These are phyloP conservation scores for Spongilla lacustris DNA, from an alignment of 37 sponge, comb jelly and placozoan species.

Conservation along the genomic window DNA sequence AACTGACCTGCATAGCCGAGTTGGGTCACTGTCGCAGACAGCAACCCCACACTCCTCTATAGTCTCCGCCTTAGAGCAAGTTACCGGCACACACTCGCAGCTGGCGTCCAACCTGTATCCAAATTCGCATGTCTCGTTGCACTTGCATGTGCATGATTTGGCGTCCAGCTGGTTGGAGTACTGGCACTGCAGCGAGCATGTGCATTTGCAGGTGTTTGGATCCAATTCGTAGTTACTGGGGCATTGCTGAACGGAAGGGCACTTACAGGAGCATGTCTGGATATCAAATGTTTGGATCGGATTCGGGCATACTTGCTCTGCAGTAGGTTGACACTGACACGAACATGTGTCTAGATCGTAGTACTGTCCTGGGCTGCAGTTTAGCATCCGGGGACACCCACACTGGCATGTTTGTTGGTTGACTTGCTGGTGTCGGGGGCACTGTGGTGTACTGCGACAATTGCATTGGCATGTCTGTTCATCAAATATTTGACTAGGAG, in stretches of 20 bases:
- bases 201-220: constrained; percentile 24
- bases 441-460: constrained; percentile 2
- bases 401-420: constrained; percentile 38
- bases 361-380: constrained; percentile 2
- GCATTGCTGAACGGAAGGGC: constrained; percentile 14
- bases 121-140: constrained; percentile 31
- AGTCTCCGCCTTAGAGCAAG: constrained; percentile 34
- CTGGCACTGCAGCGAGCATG: neutral
- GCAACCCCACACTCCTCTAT: constrained; percentile 31
- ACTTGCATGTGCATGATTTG: constrained; percentile 48
- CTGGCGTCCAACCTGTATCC: constrained; percentile 23
- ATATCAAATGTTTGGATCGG: neutral
- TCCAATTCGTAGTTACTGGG: neutral
- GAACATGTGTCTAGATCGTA: neutral
- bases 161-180: constrained; percentile 4
- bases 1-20: constrained; percentile 54
- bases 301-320: neutral
- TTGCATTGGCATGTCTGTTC: constrained; percentile 23
- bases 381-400: constrained; percentile 8
- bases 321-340: constrained; percentile 14
- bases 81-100: constrained; percentile 46
- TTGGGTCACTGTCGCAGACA: constrained; percentile 46
- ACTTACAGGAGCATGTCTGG: constrained; percentile 21
- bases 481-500: constrained; percentile 14
- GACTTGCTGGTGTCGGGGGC: neutral